These are phyloP conservation scores for Mesoligia furuncula DNA, from an alignment of 2,888 invertebrate species.

Conservation along the genomic window DNA sequence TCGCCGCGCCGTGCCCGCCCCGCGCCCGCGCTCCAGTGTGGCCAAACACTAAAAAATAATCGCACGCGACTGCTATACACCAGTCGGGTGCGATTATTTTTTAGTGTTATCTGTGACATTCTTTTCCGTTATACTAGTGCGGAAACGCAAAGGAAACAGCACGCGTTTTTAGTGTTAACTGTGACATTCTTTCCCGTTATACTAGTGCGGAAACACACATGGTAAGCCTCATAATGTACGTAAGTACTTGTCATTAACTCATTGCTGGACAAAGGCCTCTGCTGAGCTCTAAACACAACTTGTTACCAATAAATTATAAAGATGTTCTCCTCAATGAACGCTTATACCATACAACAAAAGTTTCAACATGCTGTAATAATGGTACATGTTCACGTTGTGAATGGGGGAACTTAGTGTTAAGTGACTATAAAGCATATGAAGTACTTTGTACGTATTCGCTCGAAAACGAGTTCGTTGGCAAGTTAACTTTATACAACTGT, in stretches of 20 bases:
- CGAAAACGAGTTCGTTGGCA: background rate
- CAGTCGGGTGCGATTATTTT: too few relatives aligned
- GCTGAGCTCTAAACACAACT: slow-evolving; percentile 16
- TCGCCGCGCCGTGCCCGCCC: too few relatives aligned
- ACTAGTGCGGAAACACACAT: too few relatives aligned
- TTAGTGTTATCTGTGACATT: background rate
- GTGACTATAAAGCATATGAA: slow-evolving; percentile 25
- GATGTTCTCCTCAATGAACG: slow-evolving; percentile 33
- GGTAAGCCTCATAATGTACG: background rate
- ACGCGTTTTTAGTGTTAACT: too few relatives aligned
- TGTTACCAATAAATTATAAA: slow-evolving; percentile 17
- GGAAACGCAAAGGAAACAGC: background rate
- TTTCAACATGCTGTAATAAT: slow-evolving; percentile 36
- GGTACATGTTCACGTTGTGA: slow-evolving; percentile 40
- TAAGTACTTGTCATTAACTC: background rate
- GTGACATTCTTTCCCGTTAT: too few relatives aligned
- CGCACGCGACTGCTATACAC: too few relatives aligned
- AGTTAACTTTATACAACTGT: slow-evolving; percentile 20
- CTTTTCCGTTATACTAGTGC: background rate
- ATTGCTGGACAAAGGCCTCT: background rate
- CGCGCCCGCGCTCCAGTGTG: too few relatives aligned
- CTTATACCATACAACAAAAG: slow-evolving; percentile 13
- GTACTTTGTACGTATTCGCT: slow-evolving; percentile 7
- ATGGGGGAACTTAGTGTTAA: slow-evolving; percentile 29
- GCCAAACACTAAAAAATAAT: background rate